A percentile compares a stretch with the other conserved stretches of the same genome.
Evolutionary conservation across 2,797 vertebrate species (phyloP).

Genomic region (Steatocranus sp.): DNA sequence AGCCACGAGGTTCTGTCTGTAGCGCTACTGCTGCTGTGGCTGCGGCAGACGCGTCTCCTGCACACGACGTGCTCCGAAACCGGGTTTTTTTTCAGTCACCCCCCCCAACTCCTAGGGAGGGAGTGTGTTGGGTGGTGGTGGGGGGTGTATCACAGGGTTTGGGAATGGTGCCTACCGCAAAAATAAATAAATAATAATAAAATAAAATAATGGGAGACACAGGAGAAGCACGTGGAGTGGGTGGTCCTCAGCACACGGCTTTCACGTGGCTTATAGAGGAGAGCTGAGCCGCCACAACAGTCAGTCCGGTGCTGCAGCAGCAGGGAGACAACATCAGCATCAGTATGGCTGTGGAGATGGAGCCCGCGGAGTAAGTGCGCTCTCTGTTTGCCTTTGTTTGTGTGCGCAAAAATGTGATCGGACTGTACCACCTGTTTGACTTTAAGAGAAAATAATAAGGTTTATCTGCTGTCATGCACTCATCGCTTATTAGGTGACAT

Average conservation of each 20-base stretch:
- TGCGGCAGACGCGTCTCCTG: constrained; percentile 26
- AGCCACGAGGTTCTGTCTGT: constrained; percentile 36
- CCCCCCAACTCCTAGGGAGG: background rate
- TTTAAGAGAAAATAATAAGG: background rate
- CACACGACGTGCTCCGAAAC: constrained; percentile 25
- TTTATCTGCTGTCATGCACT: background rate
- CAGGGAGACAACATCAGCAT: constrained; percentile 55
- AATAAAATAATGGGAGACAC: constrained; percentile 8
- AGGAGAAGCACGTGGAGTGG: constrained; percentile 72
- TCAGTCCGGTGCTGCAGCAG: constrained; percentile 46
- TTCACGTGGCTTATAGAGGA: constrained; percentile 72
- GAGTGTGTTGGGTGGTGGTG: no score
- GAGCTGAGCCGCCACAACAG: constrained; percentile 14
- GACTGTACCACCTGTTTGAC: background rate
- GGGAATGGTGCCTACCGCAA: background rate
- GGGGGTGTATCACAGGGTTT: constrained; percentile 10
- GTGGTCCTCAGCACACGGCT: constrained; percentile 48
- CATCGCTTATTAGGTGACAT: background rate
- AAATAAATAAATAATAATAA: background rate
- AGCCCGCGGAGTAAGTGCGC: constrained; percentile 76
- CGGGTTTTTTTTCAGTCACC: rapidly evolving
- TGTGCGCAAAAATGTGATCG: background rate
- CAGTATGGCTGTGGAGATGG: constrained; percentile 76
- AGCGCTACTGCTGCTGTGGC: constrained; percentile 44
- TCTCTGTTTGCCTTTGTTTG: background rate